Evolutionary conservation across 2,113 vertebrate genomes (phyloP), one percentile per base, ranked within the genome.

Genomic region (Emydocephalus ijimae): DNA sequence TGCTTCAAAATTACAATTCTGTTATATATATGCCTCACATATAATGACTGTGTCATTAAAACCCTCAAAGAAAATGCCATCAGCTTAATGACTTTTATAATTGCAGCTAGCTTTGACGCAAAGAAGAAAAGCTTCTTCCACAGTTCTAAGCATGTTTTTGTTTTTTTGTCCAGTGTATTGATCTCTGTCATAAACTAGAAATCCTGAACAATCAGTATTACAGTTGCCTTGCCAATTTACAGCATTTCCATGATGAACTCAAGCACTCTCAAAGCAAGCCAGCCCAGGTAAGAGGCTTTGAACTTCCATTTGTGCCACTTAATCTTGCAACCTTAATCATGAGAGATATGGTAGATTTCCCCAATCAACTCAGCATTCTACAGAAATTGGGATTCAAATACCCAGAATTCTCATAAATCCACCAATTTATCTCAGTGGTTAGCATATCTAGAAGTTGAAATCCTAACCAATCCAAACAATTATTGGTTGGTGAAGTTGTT

Each of bases 181-280:
- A 98, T 94, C 97, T 99, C 95, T 98, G 97, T 93, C 91, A 69
- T 0, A 98, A 99, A 95, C 96, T 99, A 95, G 97, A 98, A 88
- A 92, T 94, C 48, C 96, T 99, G 96, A 97, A 98, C 54, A 97
- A 98, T 64, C 98, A 99, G 96, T 98, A 98, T 93, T 97, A 95
- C 91, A 97, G 97, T 94, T 98, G 98, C 96, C 97, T 98, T 96
- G 95, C 20, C 87, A 97, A 98, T 89, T 97, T 98, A 97, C 97
- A 97, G 74, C 98, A 98, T 96, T 99, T 98, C 95, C 97, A 98
- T 9, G 98, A 98, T 9, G 98, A 99, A 93, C 97, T 99, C 87
- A 97, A 95, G 92, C 96, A 69, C 56, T 92, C 10, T 88, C 96
- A 96, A 61, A 94, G 96, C 91, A 91, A 90, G 88, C 94, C 6